These are phyloP conservation scores for Empis livida DNA, from an alignment of 2,888 invertebrate species.

Conservation along the genomic window DNA sequence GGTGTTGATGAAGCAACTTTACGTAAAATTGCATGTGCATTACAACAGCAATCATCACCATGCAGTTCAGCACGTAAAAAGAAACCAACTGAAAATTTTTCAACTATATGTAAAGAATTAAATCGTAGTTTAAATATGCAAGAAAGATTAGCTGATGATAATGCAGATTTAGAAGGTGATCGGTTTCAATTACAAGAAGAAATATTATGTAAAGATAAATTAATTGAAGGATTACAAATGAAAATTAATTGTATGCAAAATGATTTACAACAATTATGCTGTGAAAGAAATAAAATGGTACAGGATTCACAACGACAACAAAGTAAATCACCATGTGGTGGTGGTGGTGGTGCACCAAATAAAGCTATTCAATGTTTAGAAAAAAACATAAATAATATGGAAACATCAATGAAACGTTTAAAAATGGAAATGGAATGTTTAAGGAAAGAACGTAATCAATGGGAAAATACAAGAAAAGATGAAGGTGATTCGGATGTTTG, in stretches of 20 bases:
- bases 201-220: slow-evolving; percentile 6
- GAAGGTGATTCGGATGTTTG: no score
- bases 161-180: slow-evolving; percentile 52
- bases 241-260: slow-evolving; percentile 10
- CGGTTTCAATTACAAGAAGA: slow-evolving; percentile 36
- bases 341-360: slow-evolving; percentile 10
- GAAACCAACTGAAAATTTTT: background rate
- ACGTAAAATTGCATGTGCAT: background rate
- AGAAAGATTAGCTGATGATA: slow-evolving; percentile 52
- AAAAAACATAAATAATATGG: slow-evolving; percentile 9
- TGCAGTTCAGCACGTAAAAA: background rate
- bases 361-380: slow-evolving; percentile 5
- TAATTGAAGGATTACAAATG: slow-evolving; percentile 11
- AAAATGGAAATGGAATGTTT: slow-evolving; percentile 9
- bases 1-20: background rate
- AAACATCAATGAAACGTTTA: slow-evolving; percentile 7
- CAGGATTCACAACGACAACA: slow-evolving; percentile 5
- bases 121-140: slow-evolving; percentile 54
- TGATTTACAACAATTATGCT: slow-evolving; percentile 3
- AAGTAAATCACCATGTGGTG: slow-evolving; percentile 11
- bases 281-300: background rate
- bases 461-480: background rate
- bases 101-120: slow-evolving; percentile 27
- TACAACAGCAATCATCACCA: background rate
- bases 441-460: slow-evolving; percentile 7